phyloP scores from a whole-genome alignment of 1,140 invertebrate species.

The Carcinoscorpius rotundicauda region DNA sequence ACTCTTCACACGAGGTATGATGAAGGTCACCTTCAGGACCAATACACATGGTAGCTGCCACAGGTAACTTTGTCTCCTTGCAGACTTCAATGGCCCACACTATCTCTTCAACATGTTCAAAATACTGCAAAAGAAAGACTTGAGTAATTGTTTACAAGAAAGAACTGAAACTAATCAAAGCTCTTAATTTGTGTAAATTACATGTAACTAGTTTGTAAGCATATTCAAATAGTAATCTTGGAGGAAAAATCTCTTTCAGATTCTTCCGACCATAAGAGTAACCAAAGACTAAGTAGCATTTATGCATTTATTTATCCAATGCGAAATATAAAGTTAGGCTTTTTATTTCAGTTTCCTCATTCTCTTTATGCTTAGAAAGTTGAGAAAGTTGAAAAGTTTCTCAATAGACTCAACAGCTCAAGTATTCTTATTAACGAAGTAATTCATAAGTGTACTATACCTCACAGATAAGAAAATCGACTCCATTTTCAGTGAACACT shows the following conservation, averaged over 20 bases:
- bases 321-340: too few relatives aligned
- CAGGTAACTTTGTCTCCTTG: conserved; percentile 26
- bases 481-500: conserved; percentile 32
- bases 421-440: background rate
- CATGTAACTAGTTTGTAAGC: too few relatives aligned
- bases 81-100: conserved; percentile 36
- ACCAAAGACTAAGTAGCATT: too few relatives aligned
- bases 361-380: background rate
- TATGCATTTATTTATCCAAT: too few relatives aligned
- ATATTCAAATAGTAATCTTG: too few relatives aligned
- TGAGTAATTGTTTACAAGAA: too few relatives aligned
- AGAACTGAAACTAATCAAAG: too few relatives aligned
- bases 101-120: conserved; percentile 37
- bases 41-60: conserved; percentile 36
- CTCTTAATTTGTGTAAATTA: too few relatives aligned
- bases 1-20: conserved; percentile 30
- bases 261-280: too few relatives aligned
- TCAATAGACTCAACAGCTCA: background rate
- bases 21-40: conserved; percentile 36
- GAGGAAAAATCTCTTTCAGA: too few relatives aligned
- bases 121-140: conserved; percentile 29
- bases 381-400: too few relatives aligned
- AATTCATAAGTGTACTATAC: conserved; percentile 23
- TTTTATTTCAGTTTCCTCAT: background rate
- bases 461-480: conserved; percentile 36